Percentiles rank a stretch among this genome's conserved stretches.
Evolutionary conservation across 2,888 invertebrate genomes (phyloP).

Genomic region (Camptogramma bilineatum): DNA sequence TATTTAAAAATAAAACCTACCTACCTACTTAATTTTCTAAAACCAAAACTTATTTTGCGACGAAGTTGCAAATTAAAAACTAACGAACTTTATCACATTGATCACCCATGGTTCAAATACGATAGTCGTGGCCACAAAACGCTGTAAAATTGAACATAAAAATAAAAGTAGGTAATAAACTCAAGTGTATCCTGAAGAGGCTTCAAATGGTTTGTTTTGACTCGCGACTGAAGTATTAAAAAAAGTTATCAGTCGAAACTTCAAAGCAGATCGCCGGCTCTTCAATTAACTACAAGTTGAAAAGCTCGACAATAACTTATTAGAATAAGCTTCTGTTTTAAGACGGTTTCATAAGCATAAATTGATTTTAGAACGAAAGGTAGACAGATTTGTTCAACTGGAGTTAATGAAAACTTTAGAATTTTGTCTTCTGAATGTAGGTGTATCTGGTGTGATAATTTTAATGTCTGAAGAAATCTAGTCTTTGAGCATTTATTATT

Average conservation of each 20-base stretch:
- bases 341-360: conserved; percentile 12
- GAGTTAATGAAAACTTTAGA: no score
- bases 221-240: conserved; percentile 64
- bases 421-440: no score
- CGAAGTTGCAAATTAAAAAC: no score
- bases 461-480: no score
- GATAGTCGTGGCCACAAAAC: conserved; percentile 51
- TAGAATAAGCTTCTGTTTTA: conserved; percentile 30
- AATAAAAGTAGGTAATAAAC: conserved; percentile 69
- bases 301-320: conserved; percentile 32
- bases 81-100: no score
- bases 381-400: no score
- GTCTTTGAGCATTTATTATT: no score
- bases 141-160: conserved; percentile 71
- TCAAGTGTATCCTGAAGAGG: conserved; percentile 76
- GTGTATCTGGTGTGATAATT: no score
- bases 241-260: conserved; percentile 73
- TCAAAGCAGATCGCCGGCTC: conserved; percentile 60
- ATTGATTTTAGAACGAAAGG: background rate
- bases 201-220: conserved; percentile 84
- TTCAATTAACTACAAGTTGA: conserved; percentile 46
- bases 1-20: no score
- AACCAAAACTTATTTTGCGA: no score
- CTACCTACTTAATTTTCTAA: no score
- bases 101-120: conserved; percentile 24